Evolutionary conservation across 1,140 invertebrate genomes (phyloP).

Genomic region (Eueides isabella): DNA sequence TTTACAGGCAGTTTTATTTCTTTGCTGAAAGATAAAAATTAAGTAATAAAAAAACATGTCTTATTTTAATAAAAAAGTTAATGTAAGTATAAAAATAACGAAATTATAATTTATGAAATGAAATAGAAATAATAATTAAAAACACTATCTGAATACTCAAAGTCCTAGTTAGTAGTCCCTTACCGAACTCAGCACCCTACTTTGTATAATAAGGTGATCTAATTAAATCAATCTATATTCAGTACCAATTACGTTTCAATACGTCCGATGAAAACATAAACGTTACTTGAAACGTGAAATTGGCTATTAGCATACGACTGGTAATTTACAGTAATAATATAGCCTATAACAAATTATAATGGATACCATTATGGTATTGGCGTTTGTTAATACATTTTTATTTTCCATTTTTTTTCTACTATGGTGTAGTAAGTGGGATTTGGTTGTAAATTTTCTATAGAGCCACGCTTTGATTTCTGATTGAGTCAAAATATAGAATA

Average conservation of each 20-base stretch:
- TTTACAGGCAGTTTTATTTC: no score
- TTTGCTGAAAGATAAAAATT: no score
- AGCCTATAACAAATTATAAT: not conserved
- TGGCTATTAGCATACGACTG: slow-evolving; percentile 13
- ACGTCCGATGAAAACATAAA: slow-evolving; percentile 18
- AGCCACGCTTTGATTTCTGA: no score
- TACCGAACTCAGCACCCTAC: not conserved
- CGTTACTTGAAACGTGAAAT: slow-evolving; percentile 22
- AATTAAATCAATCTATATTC: slow-evolving; percentile 25
- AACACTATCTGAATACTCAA: not conserved
- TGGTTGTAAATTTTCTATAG: no score
- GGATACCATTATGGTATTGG: no score
- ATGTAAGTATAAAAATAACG: not conserved
- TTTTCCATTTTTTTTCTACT: no score
- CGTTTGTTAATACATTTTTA: no score
- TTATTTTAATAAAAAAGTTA: not conserved
- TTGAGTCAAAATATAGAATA: no score
- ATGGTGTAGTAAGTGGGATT: no score
- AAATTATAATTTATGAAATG: not conserved
- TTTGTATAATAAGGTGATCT: slow-evolving; percentile 17
- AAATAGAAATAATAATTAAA: not conserved
- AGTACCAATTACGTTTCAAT: slow-evolving; percentile 20
- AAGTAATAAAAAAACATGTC: not conserved
- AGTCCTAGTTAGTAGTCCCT: not conserved
- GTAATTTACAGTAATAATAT: not conserved